Base-by-base conservation (phyloP, 2,888 invertebrate species). In the Limnephilus rhombicus region DNA sequence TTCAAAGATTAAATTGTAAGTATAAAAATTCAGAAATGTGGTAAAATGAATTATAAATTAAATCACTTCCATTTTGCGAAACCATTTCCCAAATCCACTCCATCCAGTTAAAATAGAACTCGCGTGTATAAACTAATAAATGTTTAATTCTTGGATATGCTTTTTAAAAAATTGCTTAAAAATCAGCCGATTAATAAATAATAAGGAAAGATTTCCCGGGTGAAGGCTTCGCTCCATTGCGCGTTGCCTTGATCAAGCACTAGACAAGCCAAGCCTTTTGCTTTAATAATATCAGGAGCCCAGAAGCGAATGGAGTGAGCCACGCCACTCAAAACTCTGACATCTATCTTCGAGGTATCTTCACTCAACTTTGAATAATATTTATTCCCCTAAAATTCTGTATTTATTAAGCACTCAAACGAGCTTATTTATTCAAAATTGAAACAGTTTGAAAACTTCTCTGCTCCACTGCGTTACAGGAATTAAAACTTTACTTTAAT, bases 341-440 rank as follows among this genome's bases (percentile, higher is more conserved):
- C 85, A 85, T 85, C 85, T 85, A 34, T 41, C 85, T 37, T 41
- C 41, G 45, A 41, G 45, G 85, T n/a, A 85, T 85, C 85, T 85
- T 85, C 85, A 41, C 85, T 85, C n/a, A 37, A 41, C 85, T 41
- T 24, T n/a, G 85, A 85, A 41, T 41, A 85, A 85, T 85, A 85
- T 85, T 85, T 85, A 85, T 85, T 41, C n/a, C 41, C 45, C 85
- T 29, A n/a, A 85, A 85, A 85, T 85, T 34, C 37, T 41, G 41
- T 85, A 85, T 85, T 85, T 85, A 85, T 85, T 85, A 85, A 45
- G 45, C 45, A 85, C 41, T 85, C 37, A 37, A 41, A 41, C n/a
- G 85, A 85, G 85, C 24, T 41, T 85, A 85, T 85, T 85, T 85
- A 68, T 85, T 85, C 45, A 85, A 18, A 85, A 41, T 85, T 85